These are phyloP conservation scores for Dendroctonus ponderosae DNA, from an alignment of 1,140 invertebrate genomes.

Conservation along the genomic window DNA sequence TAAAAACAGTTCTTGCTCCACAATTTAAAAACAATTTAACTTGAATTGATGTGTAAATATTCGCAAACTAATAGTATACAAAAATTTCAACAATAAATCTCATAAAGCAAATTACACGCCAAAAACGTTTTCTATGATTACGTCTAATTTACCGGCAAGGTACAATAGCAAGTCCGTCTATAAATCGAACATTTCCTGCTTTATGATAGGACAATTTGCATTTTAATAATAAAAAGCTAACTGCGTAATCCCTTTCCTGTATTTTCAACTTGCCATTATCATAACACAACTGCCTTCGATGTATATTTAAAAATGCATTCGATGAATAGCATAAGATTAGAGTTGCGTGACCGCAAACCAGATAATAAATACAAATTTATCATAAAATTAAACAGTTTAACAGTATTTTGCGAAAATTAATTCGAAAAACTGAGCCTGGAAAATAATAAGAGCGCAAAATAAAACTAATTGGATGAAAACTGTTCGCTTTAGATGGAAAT, in stretches of 20 bases:
- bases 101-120: too few species aligned
- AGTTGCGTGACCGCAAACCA: constrained; percentile 18
- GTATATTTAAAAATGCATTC: constrained; percentile 21
- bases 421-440: constrained; percentile 15
- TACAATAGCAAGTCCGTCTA: too few species aligned
- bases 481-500: constrained; percentile 10
- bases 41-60: too few species aligned
- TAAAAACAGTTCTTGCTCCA: too few species aligned
- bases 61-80: too few species aligned
- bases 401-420: constrained; percentile 31
- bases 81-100: too few species aligned
- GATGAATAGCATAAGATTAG: constrained; percentile 21
- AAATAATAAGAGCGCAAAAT: constrained; percentile 19
- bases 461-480: constrained; percentile 25
- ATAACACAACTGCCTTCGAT: constrained; percentile 9
- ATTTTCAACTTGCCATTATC: constrained; percentile 6
- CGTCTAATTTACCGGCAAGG: too few species aligned
- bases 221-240: too few species aligned
- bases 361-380: constrained; percentile 25
- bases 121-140: too few species aligned
- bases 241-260: background rate
- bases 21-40: too few species aligned
- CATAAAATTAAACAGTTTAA: constrained; percentile 30
- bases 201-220: too few species aligned
- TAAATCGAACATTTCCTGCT: too few species aligned